phyloP scores from a whole-genome alignment of 2,797 vertebrate species.

The Pipistrellus pipistrellus region DNA sequence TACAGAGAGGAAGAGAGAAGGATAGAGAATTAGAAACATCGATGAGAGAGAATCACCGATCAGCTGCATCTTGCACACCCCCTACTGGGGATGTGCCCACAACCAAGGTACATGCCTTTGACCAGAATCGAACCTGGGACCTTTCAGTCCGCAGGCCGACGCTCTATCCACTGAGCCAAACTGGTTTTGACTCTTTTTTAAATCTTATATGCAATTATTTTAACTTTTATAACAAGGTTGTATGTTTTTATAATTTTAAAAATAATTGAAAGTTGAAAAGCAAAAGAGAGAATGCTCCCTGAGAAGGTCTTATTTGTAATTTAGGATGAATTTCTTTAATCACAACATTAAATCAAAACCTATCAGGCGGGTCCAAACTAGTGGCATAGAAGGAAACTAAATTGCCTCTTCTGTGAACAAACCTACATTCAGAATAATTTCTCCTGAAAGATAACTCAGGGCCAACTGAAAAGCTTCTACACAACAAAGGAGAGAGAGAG shows the following conservation, averaged over 20 bases:
- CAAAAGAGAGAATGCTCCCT: neutral
- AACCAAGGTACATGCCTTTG: no score
- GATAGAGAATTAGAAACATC: no score
- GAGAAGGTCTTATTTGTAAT: slow-evolving; percentile 31
- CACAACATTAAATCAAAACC: neutral
- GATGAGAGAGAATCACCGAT: no score
- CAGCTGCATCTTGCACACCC: no score
- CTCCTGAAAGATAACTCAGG: neutral
- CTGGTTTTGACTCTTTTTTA: neutral
- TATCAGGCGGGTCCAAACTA: neutral
- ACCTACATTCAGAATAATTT: neutral
- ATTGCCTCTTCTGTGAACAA: neutral
- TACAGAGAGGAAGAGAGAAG: no score
- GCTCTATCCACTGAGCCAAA: no score
- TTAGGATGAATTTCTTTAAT: slow-evolving; percentile 33
- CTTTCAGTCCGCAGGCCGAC: no score
- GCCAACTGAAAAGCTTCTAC: neutral
- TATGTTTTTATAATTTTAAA: slow-evolving; percentile 43
- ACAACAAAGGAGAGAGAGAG: neutral
- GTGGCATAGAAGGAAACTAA: neutral
- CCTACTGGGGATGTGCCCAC: no score
- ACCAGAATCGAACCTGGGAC: no score
- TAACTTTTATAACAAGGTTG: neutral
- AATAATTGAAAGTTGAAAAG: neutral
- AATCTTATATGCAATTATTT: neutral